Evolutionary conservation across 2,888 invertebrate genomes (phyloP).

Genomic region (Syrphus vitripennis): DNA sequence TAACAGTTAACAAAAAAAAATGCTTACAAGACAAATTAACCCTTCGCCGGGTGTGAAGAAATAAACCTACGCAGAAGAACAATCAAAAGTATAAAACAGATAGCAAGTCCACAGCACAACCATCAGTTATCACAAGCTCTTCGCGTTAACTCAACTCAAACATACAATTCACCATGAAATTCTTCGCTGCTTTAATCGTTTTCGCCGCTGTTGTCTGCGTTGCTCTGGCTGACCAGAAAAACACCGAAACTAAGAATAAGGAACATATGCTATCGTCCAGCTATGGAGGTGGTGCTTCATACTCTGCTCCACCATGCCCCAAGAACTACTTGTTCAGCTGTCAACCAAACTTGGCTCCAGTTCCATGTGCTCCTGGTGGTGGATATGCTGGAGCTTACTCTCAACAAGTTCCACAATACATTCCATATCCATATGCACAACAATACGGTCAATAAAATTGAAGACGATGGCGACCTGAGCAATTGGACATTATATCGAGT

Average conservation of each 20-base stretch:
- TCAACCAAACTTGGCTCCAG: conserved; percentile 76
- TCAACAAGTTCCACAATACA: conserved; percentile 73
- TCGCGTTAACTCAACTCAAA: background rate
- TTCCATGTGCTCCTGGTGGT: conserved; percentile 72
- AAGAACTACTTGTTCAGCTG: conserved; percentile 77
- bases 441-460: conserved; percentile 24
- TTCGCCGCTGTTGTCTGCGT: conserved; percentile 74
- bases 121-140: conserved; percentile 22
- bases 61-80: background rate
- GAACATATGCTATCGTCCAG: conserved; percentile 11
- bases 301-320: conserved; percentile 72
- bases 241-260: conserved; percentile 12
- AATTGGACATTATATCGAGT: background rate
- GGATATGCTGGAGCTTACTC: conserved; percentile 76
- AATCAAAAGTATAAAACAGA: conserved; percentile 6
- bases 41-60: background rate
- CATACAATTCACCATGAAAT: conserved; percentile 74
- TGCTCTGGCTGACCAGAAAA: conserved; percentile 74
- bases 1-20: background rate
- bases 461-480: background rate
- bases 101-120: background rate
- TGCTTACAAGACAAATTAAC: background rate
- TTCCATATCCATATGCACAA: conserved; percentile 1
- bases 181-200: conserved; percentile 74
- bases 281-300: conserved; percentile 71